Evolutionary conservation across 2,113 vertebrate genomes (phyloP).

Genomic region (Lycocorax pyrrhopterus): DNA sequence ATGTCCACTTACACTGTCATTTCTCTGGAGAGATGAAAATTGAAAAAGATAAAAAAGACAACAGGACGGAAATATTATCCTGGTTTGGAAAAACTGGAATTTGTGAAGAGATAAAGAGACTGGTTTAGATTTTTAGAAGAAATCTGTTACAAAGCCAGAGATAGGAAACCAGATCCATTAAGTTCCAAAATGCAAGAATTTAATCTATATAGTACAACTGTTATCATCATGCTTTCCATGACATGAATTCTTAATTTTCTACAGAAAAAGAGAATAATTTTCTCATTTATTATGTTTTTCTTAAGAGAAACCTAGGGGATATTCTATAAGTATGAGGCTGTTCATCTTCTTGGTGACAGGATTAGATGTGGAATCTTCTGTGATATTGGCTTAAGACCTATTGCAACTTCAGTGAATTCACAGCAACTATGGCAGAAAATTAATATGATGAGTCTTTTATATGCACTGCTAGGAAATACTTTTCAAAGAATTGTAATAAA

Average conservation of each 20-base stretch:
- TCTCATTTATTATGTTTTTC: not conserved
- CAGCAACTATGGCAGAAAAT: not conserved
- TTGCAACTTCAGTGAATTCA: not conserved
- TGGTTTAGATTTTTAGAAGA: not conserved
- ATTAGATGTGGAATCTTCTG: not conserved
- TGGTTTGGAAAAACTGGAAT: not conserved
- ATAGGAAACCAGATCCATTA: not conserved
- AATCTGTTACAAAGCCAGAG: not conserved
- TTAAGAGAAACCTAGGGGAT: not conserved
- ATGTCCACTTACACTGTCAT: not conserved
- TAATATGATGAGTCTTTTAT: not conserved
- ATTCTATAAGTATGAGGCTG: not conserved
- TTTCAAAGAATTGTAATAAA: not conserved
- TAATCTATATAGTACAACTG: not conserved
- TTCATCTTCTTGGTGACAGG: not conserved
- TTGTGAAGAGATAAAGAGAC: not conserved
- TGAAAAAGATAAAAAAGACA: not conserved
- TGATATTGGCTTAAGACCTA: not conserved
- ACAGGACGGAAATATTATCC: not conserved
- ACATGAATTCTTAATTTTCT: not conserved
- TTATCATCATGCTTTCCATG: not conserved
- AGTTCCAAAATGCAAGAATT: not conserved
- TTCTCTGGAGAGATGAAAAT: not conserved
- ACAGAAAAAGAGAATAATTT: not conserved
- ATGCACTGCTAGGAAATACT: not conserved